Percentiles rank a stretch among this genome's conserved stretches.
phyloP scores from a whole-genome alignment of 2,113 vertebrate species.

The Otolemur garnettii region DNA sequence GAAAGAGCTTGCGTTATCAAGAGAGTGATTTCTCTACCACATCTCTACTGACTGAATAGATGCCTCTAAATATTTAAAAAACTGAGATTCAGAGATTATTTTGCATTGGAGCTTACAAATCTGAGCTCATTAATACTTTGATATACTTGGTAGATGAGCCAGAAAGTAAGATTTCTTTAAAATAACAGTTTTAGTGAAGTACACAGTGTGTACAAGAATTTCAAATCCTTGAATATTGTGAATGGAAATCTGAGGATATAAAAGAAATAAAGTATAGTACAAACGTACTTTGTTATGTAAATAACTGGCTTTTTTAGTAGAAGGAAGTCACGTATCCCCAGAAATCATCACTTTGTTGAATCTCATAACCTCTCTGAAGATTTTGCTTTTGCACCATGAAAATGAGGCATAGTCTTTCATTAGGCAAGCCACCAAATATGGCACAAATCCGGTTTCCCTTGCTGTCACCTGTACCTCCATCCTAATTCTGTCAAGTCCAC shows the following conservation, averaged over 20 bases:
- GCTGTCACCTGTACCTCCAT: neutral
- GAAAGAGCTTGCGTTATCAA: neutral
- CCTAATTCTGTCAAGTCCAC: neutral
- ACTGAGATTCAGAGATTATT: neutral
- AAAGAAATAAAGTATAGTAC: neutral
- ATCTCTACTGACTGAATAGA: neutral
- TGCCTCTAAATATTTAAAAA: slow-evolving; percentile 20
- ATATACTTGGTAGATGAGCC: neutral
- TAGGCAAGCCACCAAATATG: neutral
- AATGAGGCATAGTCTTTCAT: neutral
- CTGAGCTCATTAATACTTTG: neutral
- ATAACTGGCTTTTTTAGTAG: slow-evolving; percentile 25
- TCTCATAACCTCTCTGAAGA: neutral
- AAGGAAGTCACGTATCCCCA: neutral
- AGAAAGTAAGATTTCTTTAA: neutral
- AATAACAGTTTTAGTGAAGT: neutral
- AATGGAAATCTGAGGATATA: neutral
- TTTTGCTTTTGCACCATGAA: neutral
- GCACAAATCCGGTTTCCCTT: neutral
- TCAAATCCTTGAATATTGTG: neutral
- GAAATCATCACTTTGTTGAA: neutral
- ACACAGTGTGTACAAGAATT: neutral
- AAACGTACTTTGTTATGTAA: neutral
- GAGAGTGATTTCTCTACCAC: neutral
- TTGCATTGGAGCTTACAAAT: neutral